Evolutionary conservation across 2,797 vertebrate genomes (phyloP), one percentile per base, ranked within the genome.

Genomic region (Danio choprae): DNA sequence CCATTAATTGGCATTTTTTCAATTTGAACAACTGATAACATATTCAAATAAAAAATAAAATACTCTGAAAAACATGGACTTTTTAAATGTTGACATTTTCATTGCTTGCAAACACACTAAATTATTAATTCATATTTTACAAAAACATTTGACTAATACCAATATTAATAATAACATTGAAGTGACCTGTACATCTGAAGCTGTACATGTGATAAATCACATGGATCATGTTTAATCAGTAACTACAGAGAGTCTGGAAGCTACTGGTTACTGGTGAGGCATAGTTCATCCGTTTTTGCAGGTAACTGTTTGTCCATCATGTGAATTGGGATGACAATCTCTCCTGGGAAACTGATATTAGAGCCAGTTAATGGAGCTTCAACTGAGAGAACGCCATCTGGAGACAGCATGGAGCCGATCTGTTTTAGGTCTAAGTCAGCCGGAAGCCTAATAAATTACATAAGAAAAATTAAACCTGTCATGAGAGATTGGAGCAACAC

Each of bases 251-350:
- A 15, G 1, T 16, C 15, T n/a, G 10, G 50, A n/a, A 22, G 12
- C 56, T 48, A 29, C 59, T 43, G 2, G 20, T 59, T 11, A 44
- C 13, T 43, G 3, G 41, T 41, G 40, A 20, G 9, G n/a, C 40
- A 43, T 44, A 46, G 18, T 5, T 10, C 40, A 15, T 44, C 40
- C 44, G 63, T 38, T 20, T 73, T 58, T 29, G 53, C 40, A 29
- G 55, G 20, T 16, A 59, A 73, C 13, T 29, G 20, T 16, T 73
- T 59, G 55, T 59, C 70, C 53, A 59, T 87, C 74, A 88, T 91
- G 87, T 94, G 91, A 81, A 94, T 89, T 0, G 93, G 94, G 53
- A 93, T 89, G 83, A 92, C 85, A 0, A 89, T 84, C 84, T 94
- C 92, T 1, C 56, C 43, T 0, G 84, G 55, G 11, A 79, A 51